Base-by-base conservation (phyloP, 2,113 vertebrate species). In the Thryonomys swinderianus region DNA sequence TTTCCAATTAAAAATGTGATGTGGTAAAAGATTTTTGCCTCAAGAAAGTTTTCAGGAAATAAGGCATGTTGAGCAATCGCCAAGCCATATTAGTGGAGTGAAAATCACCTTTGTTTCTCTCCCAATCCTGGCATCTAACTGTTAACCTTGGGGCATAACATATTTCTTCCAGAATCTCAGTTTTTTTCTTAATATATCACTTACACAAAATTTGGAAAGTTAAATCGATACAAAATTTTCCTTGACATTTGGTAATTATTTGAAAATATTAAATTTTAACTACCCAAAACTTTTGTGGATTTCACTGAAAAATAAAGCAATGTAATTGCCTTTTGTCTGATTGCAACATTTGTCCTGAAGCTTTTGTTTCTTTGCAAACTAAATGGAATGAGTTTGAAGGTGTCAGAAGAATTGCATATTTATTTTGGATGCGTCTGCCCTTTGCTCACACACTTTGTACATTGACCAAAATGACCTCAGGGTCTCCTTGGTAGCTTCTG, bases 401-500 rank as follows among this genome's bases (percentile, higher is more conserved):
- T 61, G 32, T 27, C 71, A 91, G 27, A 30, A 90, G 32, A 23
- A 57, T 20, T 81, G 92, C 76, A n/a, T 88, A 64, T 96, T 94
- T 91, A 85, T 61, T 30, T 37, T 51, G 45, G 14, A 30, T 59
- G 93, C 21, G 5, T 55, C 30, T 93, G 64, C 48, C 69, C 53
- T 95, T 95, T 93, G 45, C 40, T 94, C 30, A 7, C 45, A 66
- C 8, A 61, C 25, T 91, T 17, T 66, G n/a, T 61, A 13, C 20
- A 21, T 91, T 97, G 83, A 78, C 96, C 32, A 83, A 62, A 95
- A 87, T 73, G 25, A 61, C 85, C 84, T 92, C 37, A 94, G 45
- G 4, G 3, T 93, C 69, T 94, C 69, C 91, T 88, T 97, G 71
- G 84, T 85, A 97, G 66, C 27, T n/a, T 95, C 84, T 87, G 92